These are phyloP conservation scores for Bufo gargarizans DNA, from an alignment of 2,113 vertebrate genomes.

Conservation along the genomic window DNA sequence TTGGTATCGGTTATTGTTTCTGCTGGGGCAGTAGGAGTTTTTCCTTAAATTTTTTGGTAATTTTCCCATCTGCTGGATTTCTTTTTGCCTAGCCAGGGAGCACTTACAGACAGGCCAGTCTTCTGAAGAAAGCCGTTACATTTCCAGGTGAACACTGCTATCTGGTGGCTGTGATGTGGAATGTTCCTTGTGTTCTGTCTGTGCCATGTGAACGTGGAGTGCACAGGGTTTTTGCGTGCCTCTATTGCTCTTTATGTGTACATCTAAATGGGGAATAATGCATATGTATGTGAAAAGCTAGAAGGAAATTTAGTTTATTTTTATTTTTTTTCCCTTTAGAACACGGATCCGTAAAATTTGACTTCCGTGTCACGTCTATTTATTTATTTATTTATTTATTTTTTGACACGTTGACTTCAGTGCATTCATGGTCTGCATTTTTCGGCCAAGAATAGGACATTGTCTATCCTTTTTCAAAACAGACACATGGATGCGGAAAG, in stretches of 20 bases:
- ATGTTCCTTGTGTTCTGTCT: background rate
- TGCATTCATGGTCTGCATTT: too few relatives aligned
- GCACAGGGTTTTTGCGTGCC: background rate
- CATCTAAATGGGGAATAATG: too few relatives aligned
- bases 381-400: too few relatives aligned
- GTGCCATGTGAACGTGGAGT: background rate
- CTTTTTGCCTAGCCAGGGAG: background rate
- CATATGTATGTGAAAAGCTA: background rate
- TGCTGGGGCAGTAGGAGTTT: background rate
- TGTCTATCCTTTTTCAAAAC: too few relatives aligned
- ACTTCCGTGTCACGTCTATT: too few relatives aligned
- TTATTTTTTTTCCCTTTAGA: too few relatives aligned
- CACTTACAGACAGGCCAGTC: background rate
- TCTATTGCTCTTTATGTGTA: background rate
- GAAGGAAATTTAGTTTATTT: too few relatives aligned
- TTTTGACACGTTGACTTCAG: too few relatives aligned
- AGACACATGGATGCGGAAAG: too few relatives aligned
- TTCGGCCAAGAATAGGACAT: too few relatives aligned
- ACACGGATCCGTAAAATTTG: too few relatives aligned
- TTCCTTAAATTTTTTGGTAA: slow-evolving; percentile 22
- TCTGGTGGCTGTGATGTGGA: slow-evolving; percentile 21
- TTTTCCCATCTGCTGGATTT: slow-evolving; percentile 29
- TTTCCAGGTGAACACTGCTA: slow-evolving; percentile 18
- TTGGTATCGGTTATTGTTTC: background rate
- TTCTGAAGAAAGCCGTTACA: background rate